Conservation (phyloP, 2,113 vertebrate species). For the Macroglossus sobrinus region DNA sequence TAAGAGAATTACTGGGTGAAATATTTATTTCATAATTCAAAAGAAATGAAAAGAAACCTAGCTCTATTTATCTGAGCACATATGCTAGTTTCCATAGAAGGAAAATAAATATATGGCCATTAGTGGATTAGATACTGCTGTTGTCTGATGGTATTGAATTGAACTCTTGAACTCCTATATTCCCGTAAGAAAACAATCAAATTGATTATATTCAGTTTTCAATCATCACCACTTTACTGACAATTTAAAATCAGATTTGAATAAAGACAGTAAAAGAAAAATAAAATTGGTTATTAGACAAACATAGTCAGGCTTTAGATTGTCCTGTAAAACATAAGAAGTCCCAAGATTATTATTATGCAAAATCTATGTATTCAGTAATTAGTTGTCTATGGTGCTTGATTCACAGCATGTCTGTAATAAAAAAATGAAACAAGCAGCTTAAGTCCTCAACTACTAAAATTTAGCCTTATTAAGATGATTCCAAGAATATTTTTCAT, state of each 20-base stretch:
- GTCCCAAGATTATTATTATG: not conserved
- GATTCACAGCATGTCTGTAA: not conserved
- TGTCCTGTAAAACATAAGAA: not conserved
- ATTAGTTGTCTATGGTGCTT: not conserved
- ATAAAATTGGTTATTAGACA: not conserved
- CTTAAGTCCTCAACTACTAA: not conserved
- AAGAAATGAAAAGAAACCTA: not conserved
- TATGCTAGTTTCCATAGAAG: not conserved
- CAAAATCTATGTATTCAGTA: not conserved
- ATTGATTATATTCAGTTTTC: not conserved
- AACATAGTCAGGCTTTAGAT: not conserved
- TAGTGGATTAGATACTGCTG: not conserved
- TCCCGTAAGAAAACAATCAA: not conserved
- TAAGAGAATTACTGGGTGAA: conserved; percentile 18
- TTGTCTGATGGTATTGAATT: not conserved
- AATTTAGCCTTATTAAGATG: not conserved
- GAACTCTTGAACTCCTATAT: not conserved
- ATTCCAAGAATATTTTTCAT: not conserved
- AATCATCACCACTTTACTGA: not conserved
- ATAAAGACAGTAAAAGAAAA: conserved; percentile 3
- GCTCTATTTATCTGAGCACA: not conserved
- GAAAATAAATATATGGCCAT: not conserved
- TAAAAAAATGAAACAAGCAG: not conserved
- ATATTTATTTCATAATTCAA: not conserved
- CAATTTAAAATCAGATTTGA: not conserved